Evolutionary conservation across 2,888 invertebrate genomes (phyloP).

Genomic region (Brassicogethes aeneus): DNA sequence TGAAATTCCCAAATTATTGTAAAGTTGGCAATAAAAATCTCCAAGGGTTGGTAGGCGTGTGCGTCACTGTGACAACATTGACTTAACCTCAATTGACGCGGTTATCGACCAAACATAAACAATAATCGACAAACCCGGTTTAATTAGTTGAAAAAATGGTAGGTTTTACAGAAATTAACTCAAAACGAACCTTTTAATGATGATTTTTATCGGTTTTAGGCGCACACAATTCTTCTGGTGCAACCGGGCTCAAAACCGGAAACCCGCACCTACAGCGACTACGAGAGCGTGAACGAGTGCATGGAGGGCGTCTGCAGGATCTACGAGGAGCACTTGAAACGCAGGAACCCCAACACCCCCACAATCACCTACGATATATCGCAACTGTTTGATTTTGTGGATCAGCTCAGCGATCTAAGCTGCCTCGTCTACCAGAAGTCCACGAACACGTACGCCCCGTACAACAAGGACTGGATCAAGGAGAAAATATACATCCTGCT

Average conservation of each 20-base stretch:
- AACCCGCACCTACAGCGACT: constrained; percentile 95
- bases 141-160: no score
- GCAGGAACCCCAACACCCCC: constrained; percentile 89
- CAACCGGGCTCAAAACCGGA: constrained; percentile 92
- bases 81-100: no score
- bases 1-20: no score
- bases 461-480: constrained; percentile 99
- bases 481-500: constrained; percentile 95
- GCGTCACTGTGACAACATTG: no score
- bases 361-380: constrained; percentile 98
- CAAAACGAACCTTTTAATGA: no score
- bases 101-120: no score
- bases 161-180: no score
- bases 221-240: constrained; percentile 94
- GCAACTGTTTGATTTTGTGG: constrained; percentile 96
- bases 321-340: constrained; percentile 95
- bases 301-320: constrained; percentile 99
- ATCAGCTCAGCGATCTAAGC: constrained; percentile 81
- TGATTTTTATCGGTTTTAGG: no score
- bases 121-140: no score
- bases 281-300: constrained; percentile 95
- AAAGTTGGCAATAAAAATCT: no score
- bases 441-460: constrained; percentile 93
- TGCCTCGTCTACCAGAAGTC: constrained; percentile 95
- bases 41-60: no score